Conservation (phyloP, 2,888 invertebrate genomes). For the Colletes collaris region DNA sequence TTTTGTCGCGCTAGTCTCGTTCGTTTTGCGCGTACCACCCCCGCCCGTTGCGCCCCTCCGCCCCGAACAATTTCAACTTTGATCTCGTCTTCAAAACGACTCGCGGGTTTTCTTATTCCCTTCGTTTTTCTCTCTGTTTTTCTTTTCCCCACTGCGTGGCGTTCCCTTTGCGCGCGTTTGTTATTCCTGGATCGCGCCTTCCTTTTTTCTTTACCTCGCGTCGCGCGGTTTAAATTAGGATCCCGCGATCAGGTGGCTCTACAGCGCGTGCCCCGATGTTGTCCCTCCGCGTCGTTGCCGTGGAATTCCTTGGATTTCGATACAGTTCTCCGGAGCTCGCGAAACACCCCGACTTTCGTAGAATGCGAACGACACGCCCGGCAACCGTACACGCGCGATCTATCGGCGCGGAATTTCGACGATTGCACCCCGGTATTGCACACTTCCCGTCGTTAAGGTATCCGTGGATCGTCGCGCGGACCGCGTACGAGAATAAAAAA, state of each 20-base stretch:
- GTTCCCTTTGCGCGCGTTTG: constrained; percentile 44
- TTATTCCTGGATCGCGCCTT: constrained; percentile 53
- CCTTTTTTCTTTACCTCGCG: constrained; percentile 37
- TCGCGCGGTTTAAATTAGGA: constrained; percentile 50
- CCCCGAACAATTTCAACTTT: constrained; percentile 58
- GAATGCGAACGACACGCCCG: background rate
- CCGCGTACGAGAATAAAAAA: background rate
- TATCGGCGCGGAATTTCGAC: background rate
- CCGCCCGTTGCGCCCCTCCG: constrained; percentile 13
- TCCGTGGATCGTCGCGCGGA: background rate
- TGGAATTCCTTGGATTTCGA: background rate
- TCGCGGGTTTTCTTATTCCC: constrained; percentile 35
- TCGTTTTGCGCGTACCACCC: constrained; percentile 50
- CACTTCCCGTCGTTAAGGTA: background rate
- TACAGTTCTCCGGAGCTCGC: background rate
- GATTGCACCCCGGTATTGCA: background rate
- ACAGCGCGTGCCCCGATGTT: constrained; percentile 1
- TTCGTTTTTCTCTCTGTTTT: constrained; percentile 32
- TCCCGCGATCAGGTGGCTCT: constrained; percentile 57
- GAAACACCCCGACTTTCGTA: background rate
- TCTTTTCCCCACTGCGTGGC: background rate
- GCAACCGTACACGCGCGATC: background rate
- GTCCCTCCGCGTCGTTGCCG: background rate
- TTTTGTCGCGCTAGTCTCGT: constrained; percentile 45
- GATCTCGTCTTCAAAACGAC: constrained; percentile 43